Evolutionary conservation across 2,888 invertebrate species (phyloP).

Genomic region (Lithosia quadra): DNA sequence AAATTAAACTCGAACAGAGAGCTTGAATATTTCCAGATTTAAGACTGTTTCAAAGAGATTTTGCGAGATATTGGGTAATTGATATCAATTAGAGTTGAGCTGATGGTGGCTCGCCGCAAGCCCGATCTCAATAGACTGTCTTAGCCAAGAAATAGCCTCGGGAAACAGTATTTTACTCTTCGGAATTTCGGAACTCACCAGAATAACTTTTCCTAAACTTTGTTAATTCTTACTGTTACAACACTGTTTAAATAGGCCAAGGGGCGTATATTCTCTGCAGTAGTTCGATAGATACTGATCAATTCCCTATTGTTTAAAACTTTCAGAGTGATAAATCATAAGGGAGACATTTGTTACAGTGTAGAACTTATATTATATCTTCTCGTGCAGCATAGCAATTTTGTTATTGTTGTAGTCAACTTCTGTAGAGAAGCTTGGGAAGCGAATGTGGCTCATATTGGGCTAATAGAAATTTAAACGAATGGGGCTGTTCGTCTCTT

Average conservation of each 20-base stretch:
- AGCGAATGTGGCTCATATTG: slow-evolving; percentile 50
- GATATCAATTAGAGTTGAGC: slow-evolving; percentile 77
- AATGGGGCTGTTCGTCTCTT: slow-evolving; percentile 57
- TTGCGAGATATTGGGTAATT: slow-evolving; percentile 73
- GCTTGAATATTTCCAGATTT: slow-evolving; percentile 60
- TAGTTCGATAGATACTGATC: slow-evolving; percentile 35
- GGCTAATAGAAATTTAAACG: slow-evolving; percentile 61
- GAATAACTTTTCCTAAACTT: slow-evolving; percentile 60
- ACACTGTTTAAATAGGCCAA: slow-evolving; percentile 20
- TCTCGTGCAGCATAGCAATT: slow-evolving; percentile 14
- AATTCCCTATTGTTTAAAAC: slow-evolving; percentile 37
- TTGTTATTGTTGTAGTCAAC: slow-evolving; percentile 26
- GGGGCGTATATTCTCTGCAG: slow-evolving; percentile 25
- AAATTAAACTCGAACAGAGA: slow-evolving; percentile 57
- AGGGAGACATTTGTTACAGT: slow-evolving; percentile 43
- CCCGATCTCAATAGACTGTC: slow-evolving; percentile 65
- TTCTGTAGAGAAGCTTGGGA: slow-evolving; percentile 36
- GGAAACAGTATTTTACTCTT: slow-evolving; percentile 54
- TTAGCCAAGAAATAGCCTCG: slow-evolving; percentile 62
- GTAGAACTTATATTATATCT: slow-evolving; percentile 27
- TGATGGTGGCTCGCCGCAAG: slow-evolving; percentile 63
- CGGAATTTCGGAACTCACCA: slow-evolving; percentile 61
- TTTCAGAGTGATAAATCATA: slow-evolving; percentile 44
- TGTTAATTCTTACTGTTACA: slow-evolving; percentile 43
- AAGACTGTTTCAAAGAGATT: slow-evolving; percentile 68